Base-by-base conservation (phyloP, 35 echinoderm and acorn worm genomes). In the Strongylocentrotus purpuratus region DNA sequence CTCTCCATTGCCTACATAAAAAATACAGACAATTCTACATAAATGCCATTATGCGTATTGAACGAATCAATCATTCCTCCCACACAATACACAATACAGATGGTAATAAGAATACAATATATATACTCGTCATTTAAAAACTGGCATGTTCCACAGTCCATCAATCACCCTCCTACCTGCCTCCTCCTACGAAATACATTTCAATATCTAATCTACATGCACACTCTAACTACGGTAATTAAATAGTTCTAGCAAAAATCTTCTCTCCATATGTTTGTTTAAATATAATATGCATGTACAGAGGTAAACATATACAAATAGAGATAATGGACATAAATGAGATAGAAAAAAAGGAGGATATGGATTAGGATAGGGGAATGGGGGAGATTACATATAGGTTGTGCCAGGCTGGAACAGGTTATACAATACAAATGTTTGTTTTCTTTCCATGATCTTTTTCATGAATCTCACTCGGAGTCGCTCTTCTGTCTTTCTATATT, bases 221-320 rank as follows among this genome's bases (percentile, higher is more conserved):
- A 92, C 91, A 92, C 91, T 46, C 46, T 48, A 46, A 31, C 91
- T 92, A 92, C 48, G 20, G 48, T 55, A 92, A 31, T 92, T 92
- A 92, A 92, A 92, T 92, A 55, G 46, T 55, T 28, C 47, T 52
- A 52, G 14, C 46, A 92, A 92, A 88, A 88, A 88, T 88, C 87
- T 33, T 88, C 61, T 70, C 87, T 33, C 8, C 87, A 55, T 92
- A 92, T 92, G 32, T 92, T 92, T 48, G 91, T 92, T 10, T 92
- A 92, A 92, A 92, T 92, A 92, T 92, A 92, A 92, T 92, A 92
- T 92, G 91, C 46, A 92, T 92, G 91, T 92, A 92, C 91, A 92
- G 91, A 92, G 45, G 47, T 92, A 48, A 92, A 92, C 91, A 92
- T 92, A 46, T 92, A 92, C 91, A 92, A 52, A 70, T 70, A 70